Evolutionary conservation across 2,113 vertebrate genomes (phyloP), one percentile per base, ranked within the genome.

Genomic region (Cranoglanis bouderius): DNA sequence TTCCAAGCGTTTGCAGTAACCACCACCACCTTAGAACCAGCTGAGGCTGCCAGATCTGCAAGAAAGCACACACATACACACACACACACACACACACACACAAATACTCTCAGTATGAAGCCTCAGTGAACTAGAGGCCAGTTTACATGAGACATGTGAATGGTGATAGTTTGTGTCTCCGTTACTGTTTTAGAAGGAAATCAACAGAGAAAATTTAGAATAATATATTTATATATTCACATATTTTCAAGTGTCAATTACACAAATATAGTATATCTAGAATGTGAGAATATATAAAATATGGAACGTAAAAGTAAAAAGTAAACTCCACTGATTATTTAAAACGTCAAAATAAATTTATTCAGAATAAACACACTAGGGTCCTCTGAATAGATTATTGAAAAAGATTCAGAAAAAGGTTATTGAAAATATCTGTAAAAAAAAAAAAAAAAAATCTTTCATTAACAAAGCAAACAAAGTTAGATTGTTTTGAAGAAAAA

Each of bases 1-100:
- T 96, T 98, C 95, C 98, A 96, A 13, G 96, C 96, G 49, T 99
- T 99, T 0, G 97, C 94, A 0, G 98, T 99, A 85, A 99, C 92
- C 88, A 99, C 94, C 14, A 99, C 93, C 63, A 99, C 96, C 92
- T 94, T 96, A 74, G 98, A 99, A 90, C 95, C 96, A 0, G 95
- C 95, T 9, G 97, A 96, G 51, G 96, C 94, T 38, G 97, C 95
- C 89, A 98, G 89, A 93, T 99, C 98, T 99, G 88, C 85, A n/a
- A 88, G 19, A 89, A 77, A 43, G 2, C 49, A 70, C 43, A 38
- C 2, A 24, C 13, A 82, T 9, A 77, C 9, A 12, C 38, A 46
- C 26, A 63, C 61, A 67, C 65, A 70, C n/a, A n/a, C n/a, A 32
- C 29, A 63, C 61, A 74, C 7, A 63, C 29, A 32, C 14, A 65